Percentiles rank a stretch among this genome's conserved stretches.
These are phyloP conservation scores for Melanchra persicariae DNA, from an alignment of 2,888 invertebrate genomes.

Conservation along the genomic window DNA sequence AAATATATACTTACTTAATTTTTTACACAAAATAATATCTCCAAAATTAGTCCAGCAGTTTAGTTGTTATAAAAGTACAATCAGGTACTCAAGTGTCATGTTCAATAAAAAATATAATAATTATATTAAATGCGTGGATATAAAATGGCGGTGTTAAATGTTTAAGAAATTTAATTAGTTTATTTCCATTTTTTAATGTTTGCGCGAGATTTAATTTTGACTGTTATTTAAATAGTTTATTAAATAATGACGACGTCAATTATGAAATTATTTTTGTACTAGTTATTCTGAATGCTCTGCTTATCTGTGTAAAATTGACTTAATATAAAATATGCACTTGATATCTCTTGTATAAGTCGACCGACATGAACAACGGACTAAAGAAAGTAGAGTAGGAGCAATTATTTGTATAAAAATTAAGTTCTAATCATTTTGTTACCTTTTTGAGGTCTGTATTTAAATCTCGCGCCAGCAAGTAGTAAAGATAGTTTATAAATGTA, in stretches of 20 bases:
- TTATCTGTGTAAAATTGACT: not conserved
- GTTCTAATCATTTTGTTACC: not conserved
- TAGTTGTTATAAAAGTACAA: constrained; percentile 78
- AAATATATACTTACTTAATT: constrained; percentile 24
- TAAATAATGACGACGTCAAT: not conserved
- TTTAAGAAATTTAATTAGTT: constrained; percentile 64
- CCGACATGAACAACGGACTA: not conserved
- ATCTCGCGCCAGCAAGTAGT: constrained; percentile 57
- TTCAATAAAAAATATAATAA: constrained; percentile 68
- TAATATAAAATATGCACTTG: not conserved
- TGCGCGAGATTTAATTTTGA: constrained; percentile 58
- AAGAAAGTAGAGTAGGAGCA: constrained; percentile 4
- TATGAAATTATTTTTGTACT: not conserved
- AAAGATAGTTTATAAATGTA: constrained; percentile 65
- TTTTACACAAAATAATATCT: constrained; percentile 28
- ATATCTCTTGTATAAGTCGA: not conserved
- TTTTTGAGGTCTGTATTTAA: constrained; percentile 31
- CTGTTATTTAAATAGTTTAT: not conserved
- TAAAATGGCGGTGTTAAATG: constrained; percentile 62
- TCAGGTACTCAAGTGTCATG: constrained; percentile 79
- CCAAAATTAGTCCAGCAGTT: constrained; percentile 55
- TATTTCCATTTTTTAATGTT: constrained; percentile 51
- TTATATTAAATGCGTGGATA: constrained; percentile 57
- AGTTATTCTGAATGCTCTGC: not conserved
- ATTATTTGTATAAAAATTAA: not conserved